phyloP scores from a whole-genome alignment of 2,888 invertebrate species.

The Eupithecia centaureata region DNA sequence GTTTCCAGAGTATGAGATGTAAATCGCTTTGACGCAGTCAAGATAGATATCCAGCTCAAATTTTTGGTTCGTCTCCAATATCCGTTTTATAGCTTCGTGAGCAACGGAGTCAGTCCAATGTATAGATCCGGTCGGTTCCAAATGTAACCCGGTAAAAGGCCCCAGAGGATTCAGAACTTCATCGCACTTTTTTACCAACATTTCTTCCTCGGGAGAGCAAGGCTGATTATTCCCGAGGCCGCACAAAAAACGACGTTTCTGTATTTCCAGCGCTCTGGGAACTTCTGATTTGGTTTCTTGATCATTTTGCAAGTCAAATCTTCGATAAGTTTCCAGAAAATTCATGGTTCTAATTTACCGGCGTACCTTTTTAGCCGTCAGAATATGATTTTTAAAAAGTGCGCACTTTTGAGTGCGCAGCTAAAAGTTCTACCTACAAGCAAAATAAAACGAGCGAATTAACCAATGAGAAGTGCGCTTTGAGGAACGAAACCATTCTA shows the following conservation, averaged over 20 bases:
- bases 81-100: conserved; percentile 1
- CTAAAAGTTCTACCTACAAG: no score
- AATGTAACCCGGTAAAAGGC: conserved; percentile 9
- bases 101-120: conserved; percentile 15
- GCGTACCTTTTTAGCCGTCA: not conserved
- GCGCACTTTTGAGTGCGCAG: no score
- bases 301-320: conserved; percentile 16
- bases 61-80: conserved; percentile 9
- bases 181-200: conserved; percentile 12
- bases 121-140: not conserved
- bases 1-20: conserved; percentile 26
- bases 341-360: not conserved
- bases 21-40: conserved; percentile 26
- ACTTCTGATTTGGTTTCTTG: conserved; percentile 13
- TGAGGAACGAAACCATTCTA: no score
- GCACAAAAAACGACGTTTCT: conserved; percentile 17
- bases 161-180: conserved; percentile 10
- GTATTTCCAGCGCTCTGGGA: conserved; percentile 20
- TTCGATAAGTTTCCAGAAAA: conserved; percentile 3
- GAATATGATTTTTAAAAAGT: no score
- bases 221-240: conserved; percentile 15
- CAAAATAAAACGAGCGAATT: not conserved
- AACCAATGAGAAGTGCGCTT: no score
- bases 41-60: conserved; percentile 25
- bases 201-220: conserved; percentile 11